Conservation (phyloP, 2,797 vertebrate species). For the Gallinago stenura region DNA sequence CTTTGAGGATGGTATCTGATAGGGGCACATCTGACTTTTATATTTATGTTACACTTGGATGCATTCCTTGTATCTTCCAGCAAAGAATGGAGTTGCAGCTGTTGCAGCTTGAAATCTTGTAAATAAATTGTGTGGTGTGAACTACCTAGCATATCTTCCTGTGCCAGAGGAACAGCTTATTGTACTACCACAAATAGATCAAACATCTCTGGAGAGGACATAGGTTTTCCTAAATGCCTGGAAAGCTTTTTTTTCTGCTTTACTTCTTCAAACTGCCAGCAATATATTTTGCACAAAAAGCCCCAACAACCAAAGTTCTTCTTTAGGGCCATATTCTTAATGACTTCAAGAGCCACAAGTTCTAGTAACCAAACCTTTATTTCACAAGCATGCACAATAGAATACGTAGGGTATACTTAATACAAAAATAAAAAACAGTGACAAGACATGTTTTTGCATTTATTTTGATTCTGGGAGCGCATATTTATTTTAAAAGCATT, state of each 20-base stretch:
- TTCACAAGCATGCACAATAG: not conserved
- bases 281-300: not conserved
- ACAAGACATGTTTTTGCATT: not conserved
- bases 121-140: slow-evolving; percentile 4
- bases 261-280: not conserved
- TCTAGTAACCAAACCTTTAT: not conserved
- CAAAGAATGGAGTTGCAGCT: not conserved
- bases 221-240: not conserved
- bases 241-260: not conserved
- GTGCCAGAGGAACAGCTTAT: slow-evolving; percentile 6
- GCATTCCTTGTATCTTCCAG: not conserved
- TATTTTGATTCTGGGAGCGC: not conserved
- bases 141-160: not conserved
- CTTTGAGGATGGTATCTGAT: not conserved
- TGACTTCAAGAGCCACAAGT: not conserved
- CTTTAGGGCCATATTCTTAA: not conserved
- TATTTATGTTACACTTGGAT: not conserved
- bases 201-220: not conserved
- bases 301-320: not conserved
- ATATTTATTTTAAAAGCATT: not conserved
- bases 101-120: slow-evolving; percentile 5
- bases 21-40: not conserved
- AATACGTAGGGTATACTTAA: not conserved
- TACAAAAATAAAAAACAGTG: not conserved
- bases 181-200: not conserved